Conservation (phyloP, 2,888 invertebrate genomes). For the Pheosia gnoma region DNA sequence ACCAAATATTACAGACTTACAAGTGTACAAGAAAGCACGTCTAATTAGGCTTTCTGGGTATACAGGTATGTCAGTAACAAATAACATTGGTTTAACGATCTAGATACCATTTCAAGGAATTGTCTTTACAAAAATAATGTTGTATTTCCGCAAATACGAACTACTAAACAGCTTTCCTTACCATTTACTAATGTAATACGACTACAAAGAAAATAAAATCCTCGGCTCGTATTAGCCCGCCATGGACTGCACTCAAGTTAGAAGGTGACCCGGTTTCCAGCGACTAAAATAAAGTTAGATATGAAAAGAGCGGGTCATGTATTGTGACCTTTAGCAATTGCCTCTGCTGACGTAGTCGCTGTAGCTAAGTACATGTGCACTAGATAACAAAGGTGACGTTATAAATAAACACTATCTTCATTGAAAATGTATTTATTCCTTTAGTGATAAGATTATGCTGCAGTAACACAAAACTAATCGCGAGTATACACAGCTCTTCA, state of each 20-base stretch:
- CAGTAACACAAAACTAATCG: neutral
- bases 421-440: too few relatives aligned
- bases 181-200: conserved; percentile 20
- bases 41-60: too few relatives aligned
- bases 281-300: conserved; percentile 57
- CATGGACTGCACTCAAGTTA: conserved; percentile 54
- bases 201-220: conserved; percentile 2
- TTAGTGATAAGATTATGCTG: neutral
- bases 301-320: conserved; percentile 39
- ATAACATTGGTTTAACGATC: too few relatives aligned
- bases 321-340: conserved; percentile 39
- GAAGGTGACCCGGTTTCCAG: conserved; percentile 55
- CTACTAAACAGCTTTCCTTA: conserved; percentile 5
- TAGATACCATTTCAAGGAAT: too few relatives aligned
- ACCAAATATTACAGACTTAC: too few relatives aligned
- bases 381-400: conserved; percentile 8
- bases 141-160: neutral
- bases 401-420: too few relatives aligned
- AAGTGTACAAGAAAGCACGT: too few relatives aligned
- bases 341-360: conserved; percentile 24
- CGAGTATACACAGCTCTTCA: neutral
- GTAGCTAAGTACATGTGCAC: conserved; percentile 12
- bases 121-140: too few relatives aligned
- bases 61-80: too few relatives aligned
- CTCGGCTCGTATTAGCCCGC: neutral